Percentiles rank a stretch among this genome's conserved stretches.
phyloP scores from a whole-genome alignment of 2,888 invertebrate species.

The Scelioninae gen. 1 region DNA sequence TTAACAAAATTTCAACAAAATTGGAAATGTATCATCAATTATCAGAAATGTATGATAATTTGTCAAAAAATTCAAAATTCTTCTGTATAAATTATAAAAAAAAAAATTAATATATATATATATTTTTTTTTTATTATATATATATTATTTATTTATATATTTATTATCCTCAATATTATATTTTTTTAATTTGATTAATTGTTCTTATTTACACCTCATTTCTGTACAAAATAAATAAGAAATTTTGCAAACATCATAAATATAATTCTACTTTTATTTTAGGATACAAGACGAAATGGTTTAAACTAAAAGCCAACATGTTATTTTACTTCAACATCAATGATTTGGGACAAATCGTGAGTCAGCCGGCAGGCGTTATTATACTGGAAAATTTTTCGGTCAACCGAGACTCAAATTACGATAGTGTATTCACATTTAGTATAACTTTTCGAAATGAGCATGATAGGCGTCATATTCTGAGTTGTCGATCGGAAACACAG shows the following conservation, averaged over 20 bases:
- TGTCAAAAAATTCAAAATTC: no score
- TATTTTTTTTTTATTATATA: no score
- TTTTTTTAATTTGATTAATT: no score
- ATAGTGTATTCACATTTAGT: conserved; percentile 90
- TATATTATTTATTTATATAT: no score
- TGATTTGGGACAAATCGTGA: conserved; percentile 88
- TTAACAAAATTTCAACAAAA: no score
- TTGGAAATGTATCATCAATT: no score
- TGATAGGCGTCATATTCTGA: conserved; percentile 89
- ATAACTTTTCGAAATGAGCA: conserved; percentile 89
- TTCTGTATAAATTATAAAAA: no score
- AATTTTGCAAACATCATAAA: neutral
- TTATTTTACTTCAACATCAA: conserved; percentile 91
- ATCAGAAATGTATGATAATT: no score
- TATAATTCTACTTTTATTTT: conserved; percentile 77
- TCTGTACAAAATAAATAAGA: no score
- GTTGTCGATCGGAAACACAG: conserved; percentile 89
- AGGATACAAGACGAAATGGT: conserved; percentile 92
- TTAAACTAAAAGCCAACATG: conserved; percentile 90
- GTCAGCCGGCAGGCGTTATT: conserved; percentile 89
- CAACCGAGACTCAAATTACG: conserved; percentile 87
- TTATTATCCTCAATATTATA: no score
- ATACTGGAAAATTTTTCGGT: conserved; percentile 90
- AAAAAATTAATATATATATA: no score
- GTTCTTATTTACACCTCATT: no score